A percentile compares a stretch with the other conserved stretches of the same genome.
Conservation (phyloP, 2,113 vertebrate genomes). For the Abramis brama region DNA sequence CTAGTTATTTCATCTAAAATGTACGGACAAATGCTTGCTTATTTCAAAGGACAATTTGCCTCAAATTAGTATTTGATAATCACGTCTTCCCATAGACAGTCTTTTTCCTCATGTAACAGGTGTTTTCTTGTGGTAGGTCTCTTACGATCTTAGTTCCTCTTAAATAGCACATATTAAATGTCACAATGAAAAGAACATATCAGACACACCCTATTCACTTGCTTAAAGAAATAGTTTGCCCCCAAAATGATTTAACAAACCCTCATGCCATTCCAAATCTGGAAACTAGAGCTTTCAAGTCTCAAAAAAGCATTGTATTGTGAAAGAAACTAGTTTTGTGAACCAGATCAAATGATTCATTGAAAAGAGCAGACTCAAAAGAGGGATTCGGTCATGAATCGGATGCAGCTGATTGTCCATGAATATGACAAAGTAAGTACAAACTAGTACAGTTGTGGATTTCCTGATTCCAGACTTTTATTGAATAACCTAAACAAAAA, state of each 20-base stretch:
- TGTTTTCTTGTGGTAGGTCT: too few species aligned
- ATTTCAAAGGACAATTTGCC: background rate
- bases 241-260: background rate
- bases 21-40: background rate
- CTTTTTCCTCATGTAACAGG: background rate
- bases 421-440: background rate
- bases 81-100: background rate
- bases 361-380: background rate
- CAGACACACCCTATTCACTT: too few species aligned
- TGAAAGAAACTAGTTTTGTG: background rate
- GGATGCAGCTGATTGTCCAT: background rate
- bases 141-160: too few species aligned
- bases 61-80: background rate
- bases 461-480: background rate
- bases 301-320: background rate
- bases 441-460: background rate
- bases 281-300: background rate
- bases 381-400: background rate
- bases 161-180: too few species aligned
- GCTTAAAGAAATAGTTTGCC: background rate
- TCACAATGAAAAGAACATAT: too few species aligned
- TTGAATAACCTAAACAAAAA: background rate
- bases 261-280: background rate
- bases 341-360: background rate
- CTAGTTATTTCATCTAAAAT: background rate